phyloP scores from a whole-genome alignment of 2,888 invertebrate genomes.

The Drosophila kuntzei region DNA sequence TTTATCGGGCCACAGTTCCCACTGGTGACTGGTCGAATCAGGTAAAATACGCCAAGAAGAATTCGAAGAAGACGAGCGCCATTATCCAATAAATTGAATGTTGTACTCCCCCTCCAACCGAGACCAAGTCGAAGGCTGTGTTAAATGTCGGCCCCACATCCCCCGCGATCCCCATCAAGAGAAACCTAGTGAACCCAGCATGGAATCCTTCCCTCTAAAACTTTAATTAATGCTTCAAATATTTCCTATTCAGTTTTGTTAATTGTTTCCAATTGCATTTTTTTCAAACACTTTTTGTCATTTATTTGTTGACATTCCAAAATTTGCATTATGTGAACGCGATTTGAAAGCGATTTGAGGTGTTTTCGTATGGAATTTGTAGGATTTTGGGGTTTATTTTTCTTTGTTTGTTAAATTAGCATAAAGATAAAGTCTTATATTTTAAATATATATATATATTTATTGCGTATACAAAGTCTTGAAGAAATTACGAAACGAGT shows the following conservation, averaged over 20 bases:
- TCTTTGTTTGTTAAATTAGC: conserved; percentile 13
- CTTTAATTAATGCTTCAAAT: conserved; percentile 13
- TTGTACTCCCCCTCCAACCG: not conserved
- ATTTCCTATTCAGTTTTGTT: conserved; percentile 10
- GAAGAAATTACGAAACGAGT: conserved; percentile 56
- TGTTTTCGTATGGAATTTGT: conserved; percentile 1
- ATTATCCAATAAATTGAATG: conserved; percentile 69
- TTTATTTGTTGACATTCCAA: conserved; percentile 71
- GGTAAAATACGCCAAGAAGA: conserved; percentile 86
- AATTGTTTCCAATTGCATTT: conserved; percentile 20
- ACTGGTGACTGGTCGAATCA: conserved; percentile 96
- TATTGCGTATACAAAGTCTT: conserved; percentile 28
- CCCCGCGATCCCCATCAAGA: conserved; percentile 29
- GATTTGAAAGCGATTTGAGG: conserved; percentile 23
- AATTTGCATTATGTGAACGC: conserved; percentile 19
- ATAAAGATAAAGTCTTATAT: conserved; percentile 43
- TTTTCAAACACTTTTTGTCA: conserved; percentile 43
- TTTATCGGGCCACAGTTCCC: conserved; percentile 93
- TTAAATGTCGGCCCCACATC: conserved; percentile 38
- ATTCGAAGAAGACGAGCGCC: conserved; percentile 74
- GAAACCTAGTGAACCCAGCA: conserved; percentile 25
- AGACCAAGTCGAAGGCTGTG: conserved; percentile 49
- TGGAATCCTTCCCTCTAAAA: conserved; percentile 22
- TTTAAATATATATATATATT: conserved; percentile 40
- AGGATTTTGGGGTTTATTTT: conserved; percentile 7